Base-by-base conservation (phyloP, 2,797 vertebrate species). In the Bradypus variegatus region DNA sequence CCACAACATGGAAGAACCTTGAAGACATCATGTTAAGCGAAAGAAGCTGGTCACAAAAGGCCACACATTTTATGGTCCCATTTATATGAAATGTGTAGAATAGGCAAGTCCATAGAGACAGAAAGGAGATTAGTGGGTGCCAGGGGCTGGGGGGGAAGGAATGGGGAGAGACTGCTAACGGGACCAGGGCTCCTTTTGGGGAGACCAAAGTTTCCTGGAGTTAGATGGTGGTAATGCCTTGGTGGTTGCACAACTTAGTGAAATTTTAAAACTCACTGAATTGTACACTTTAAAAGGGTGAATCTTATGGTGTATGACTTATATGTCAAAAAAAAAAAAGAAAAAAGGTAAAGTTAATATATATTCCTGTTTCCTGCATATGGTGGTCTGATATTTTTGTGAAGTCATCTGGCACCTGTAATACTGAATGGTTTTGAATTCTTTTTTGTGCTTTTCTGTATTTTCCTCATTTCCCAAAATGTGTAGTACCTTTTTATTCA, bases 401-500 rank as follows among this genome's bases (percentile, higher is more conserved):
- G 21, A 85, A 5, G 48, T 85, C 88, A 38, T 58, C 10, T 76
- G 10, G 58, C 23, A 70, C 69, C 19, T 93, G 50, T 84, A 60
- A 80, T 69, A 87, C 79, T 45, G 48, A 91, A 50, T 55, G 25
- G 23, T 41, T 92, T 93, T 81, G 78, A 81, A 53, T 92, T 94
- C 9, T 78, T 87, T 90, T 73, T 36, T 89, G 53, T 67, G 31
- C 23, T 91, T 82, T 90, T 93, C 36, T 55, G 7, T 81, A 75
- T 73, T 91, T 92, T 67, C 33, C 29, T 48, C 76, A 33, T 89
- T 89, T 92, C 18, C 86, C 8, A 33, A 79, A 88, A 86, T 50
- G 53, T 27, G 19, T 6, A 12, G 78, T 3, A 81, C 23, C 90
- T 36, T 92, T 90, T 77, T 75, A 90, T 36, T 25, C 38, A 83